Base-by-base conservation (phyloP, 2,888 invertebrate species). In the Aleiodes testaceus region DNA sequence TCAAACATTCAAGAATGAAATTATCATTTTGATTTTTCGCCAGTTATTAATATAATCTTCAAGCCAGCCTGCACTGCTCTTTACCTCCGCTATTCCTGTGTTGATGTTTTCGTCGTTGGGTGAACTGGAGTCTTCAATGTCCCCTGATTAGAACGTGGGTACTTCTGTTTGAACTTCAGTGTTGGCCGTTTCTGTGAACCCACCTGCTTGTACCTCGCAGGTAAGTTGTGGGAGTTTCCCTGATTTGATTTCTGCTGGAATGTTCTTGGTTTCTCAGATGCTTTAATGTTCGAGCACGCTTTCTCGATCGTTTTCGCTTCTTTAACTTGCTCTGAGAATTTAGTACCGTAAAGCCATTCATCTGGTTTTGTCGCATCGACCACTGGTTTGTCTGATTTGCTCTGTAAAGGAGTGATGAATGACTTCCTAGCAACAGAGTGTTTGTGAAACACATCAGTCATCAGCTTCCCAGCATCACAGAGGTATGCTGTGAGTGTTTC, bases 181-280 rank as follows among this genome's bases (percentile, higher is more conserved):
- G 30, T 22, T n/a, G 11, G 53, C 1, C 14, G 70, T 36, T 63
- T 61, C 47, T 63, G 59, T 64, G 53, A 26, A 14, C 70, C 72
- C 70, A 53, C 47, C 72, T 74, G 75, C 45, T 36, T 53, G 22
- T 30, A 50, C 26, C 11, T 30, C 52, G 66, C 69, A 72, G 72
- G 66, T 66, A 66, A 73, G 72, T 66, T 53, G 63, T 49, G 72
- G 12, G 36, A 30, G 69, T 73, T 76, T 74, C 73, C 73, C 72
- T 53, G 53, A 22, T 52, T 16, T 2, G 26, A 26, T 52, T 45
- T 67, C 55, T 36, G 55, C 7, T 1, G 16, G 36, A 9, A 16
- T 45, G 47, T 11, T 68, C 55, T 66, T 26, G 55, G 36, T 61
- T 55, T 64, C 14, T 30, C 50, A 14, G 55, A 18, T 18, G 44